A percentile compares a stretch with the other conserved stretches of the same genome.
Evolutionary conservation across 2,797 vertebrate genomes (phyloP).

Genomic region (Mormyrus hasselquistii): DNA sequence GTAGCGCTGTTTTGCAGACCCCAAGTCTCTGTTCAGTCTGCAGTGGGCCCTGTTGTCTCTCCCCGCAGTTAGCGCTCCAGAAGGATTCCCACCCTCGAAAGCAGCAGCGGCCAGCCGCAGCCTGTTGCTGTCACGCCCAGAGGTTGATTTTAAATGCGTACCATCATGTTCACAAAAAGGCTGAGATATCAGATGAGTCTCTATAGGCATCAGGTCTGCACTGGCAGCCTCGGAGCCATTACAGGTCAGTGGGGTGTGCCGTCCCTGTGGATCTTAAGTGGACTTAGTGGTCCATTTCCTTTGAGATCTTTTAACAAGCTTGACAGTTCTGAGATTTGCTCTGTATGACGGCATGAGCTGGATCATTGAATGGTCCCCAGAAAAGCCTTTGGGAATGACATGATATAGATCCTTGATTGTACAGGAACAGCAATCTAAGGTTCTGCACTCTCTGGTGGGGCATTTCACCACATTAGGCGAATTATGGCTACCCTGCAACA

Average conservation of each 20-base stretch:
- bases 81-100: background rate
- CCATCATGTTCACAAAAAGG: background rate
- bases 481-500: constrained; percentile 30
- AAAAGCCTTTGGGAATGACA: background rate
- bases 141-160: background rate
- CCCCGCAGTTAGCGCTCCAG: background rate
- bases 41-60: background rate
- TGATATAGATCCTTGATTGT: background rate
- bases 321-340: background rate
- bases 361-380: background rate
- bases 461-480: background rate
- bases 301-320: background rate
- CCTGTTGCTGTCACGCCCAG: background rate
- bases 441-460: background rate
- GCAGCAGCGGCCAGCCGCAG: background rate
- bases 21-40: background rate
- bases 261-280: background rate
- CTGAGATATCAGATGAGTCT: background rate
- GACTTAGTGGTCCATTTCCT: background rate
- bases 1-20: background rate
- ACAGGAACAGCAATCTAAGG: background rate
- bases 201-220: background rate
- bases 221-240: background rate
- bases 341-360: background rate
- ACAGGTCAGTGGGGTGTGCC: background rate